phyloP scores from a whole-genome alignment of 64 coral and sea anemone genomes.

The Catalaphyllia jardinei region DNA sequence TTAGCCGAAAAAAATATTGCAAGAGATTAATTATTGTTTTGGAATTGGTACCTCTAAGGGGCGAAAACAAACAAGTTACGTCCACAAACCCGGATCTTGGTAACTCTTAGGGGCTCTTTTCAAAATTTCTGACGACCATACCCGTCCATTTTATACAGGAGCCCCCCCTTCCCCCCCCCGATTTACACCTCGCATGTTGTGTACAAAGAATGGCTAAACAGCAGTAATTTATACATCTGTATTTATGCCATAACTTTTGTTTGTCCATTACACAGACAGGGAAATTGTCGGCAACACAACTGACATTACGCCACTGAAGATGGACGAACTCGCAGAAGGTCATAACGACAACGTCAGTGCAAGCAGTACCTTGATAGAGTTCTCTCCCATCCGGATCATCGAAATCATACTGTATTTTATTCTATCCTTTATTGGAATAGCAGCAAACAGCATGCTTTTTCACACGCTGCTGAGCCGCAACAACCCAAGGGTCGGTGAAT shows the following conservation, averaged over 20 bases:
- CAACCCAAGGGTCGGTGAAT: slow-evolving; percentile 73
- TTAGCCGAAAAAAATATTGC: too few relatives aligned
- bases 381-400: not conserved
- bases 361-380: not conserved
- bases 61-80: too few relatives aligned
- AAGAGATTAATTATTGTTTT: too few relatives aligned
- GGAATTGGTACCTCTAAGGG: too few relatives aligned
- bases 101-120: too few relatives aligned
- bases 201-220: too few relatives aligned
- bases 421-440: slow-evolving; percentile 60
- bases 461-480: slow-evolving; percentile 62
- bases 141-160: too few relatives aligned
- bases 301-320: not conserved
- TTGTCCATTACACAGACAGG: not conserved
- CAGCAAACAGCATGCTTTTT: slow-evolving; percentile 73
- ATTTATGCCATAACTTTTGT: not conserved
- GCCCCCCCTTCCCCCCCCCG: too few relatives aligned
- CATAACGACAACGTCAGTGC: not conserved
- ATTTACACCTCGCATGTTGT: too few relatives aligned
- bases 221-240: not conserved
- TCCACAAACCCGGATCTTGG: too few relatives aligned
- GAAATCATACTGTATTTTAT: slow-evolving; percentile 56
- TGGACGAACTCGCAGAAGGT: not conserved
- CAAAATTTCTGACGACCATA: too few relatives aligned
- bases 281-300: not conserved